Conservation (phyloP, 92 coral and sea anemone genomes). For the Umimayanthus chanpuru region DNA sequence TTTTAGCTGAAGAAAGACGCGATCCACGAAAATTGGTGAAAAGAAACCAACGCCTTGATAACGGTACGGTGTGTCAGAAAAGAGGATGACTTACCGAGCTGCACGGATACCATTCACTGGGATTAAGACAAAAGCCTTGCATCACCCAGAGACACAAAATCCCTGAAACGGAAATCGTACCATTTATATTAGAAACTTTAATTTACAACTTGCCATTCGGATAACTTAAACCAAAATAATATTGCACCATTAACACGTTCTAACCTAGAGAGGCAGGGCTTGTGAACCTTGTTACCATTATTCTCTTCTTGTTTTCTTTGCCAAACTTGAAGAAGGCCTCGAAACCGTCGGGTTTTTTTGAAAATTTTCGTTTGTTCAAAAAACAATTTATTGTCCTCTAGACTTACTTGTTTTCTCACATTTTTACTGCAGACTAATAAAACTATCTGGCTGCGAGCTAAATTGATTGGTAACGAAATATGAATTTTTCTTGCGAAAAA, state of each 20-base stretch:
- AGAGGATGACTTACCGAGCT: constrained; percentile 8
- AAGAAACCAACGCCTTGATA: not conserved
- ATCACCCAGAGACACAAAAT: not conserved
- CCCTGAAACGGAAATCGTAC: constrained; percentile 5
- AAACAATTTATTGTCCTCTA: not conserved
- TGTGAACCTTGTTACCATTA: not conserved
- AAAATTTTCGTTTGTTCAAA: not conserved
- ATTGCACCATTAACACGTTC: not conserved
- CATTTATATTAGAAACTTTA: not conserved
- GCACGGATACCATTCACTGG: not conserved
- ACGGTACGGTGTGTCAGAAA: not conserved
- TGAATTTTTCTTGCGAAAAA: not conserved
- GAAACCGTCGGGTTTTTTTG: not conserved
- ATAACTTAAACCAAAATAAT: not conserved
- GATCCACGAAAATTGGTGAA: not conserved
- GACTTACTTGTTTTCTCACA: not conserved
- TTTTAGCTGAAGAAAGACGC: not conserved
- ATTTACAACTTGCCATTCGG: not conserved
- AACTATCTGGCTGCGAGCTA: too few relatives aligned
- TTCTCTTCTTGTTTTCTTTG: not conserved
- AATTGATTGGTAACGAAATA: constrained; percentile 7
- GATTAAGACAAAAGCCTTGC: constrained; percentile 5
- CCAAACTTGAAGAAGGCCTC: not conserved
- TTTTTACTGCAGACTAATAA: not conserved
- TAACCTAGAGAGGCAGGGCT: not conserved